Evolutionary conservation across 2,888 invertebrate species (phyloP), one percentile per base, ranked within the genome.

Genomic region (Ormyrus labotus): DNA sequence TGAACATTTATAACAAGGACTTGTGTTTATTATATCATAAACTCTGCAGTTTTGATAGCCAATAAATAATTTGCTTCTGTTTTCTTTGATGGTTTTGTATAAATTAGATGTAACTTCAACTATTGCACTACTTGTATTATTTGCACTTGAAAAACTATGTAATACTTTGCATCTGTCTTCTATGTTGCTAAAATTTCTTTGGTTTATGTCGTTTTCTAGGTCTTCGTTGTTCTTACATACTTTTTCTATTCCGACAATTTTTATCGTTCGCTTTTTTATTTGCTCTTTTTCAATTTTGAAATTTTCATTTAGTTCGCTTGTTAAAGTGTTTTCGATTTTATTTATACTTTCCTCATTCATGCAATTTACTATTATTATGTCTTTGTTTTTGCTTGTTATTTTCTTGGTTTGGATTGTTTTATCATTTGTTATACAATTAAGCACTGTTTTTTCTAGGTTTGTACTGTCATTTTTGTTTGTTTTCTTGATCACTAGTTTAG

Each of bases 171-270:
- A 57, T 11, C 11, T 57, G 11, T 57, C 57, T 9, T 57, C 57
- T 57, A 57, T 57, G 57, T 57, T 57, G 11, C 11, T 57, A 57
- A 57, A 57, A 57, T 57, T 57, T 57, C 57, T 57, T 57, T 9
- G 57, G 11, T 57, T 57, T 6, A 57, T 57, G 11, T 57, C 57
- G 5, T 6, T 5, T 57, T 57, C 57, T 57, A 57, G 57, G 6
- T 57, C 57, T 10, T 57, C 5, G 11, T 57, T 10, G 11, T 57
- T 57, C 11, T 57, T n/a, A 11, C 6, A 57, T 5, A 11, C 11
- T 8, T 57, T 57, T 6, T 57, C 57, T 57, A 57, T 57, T 6
- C 11, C 8, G 6, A 57, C 11, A 9, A 57, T 10, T 57, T 10
- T 57, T 57, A 57, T 10, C 11, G 57, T 57, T 51, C 6, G 51